Base-by-base conservation (phyloP, 2,888 invertebrate genomes). In the Agonopterix alstromeriana region DNA sequence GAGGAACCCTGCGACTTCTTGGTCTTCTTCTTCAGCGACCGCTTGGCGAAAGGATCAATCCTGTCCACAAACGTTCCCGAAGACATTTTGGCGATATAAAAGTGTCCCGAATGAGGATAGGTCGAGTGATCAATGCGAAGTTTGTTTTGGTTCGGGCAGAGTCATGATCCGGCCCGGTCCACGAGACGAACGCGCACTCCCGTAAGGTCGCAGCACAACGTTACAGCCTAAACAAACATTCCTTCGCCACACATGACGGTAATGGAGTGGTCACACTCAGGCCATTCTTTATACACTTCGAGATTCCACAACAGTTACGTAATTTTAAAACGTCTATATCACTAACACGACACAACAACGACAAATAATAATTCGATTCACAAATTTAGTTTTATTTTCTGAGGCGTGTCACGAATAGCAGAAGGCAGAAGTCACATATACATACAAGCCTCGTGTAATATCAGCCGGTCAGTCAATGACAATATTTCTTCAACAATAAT, bases 1-100 rank as follows among this genome's bases (percentile, higher is more conserved):
- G 99, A 99, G 71, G 98, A 98, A 73, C 99, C 99, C 90, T 99
- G 98, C 81, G 98, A 98, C 90, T 97, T 97, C 92, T 97, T 98
- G 79, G 97, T 97, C 90, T 99, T 98, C 92, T 98, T 97, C 91
- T 98, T 97, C 74, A 98, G 90, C 74, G 98, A 98, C 85, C 98
- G 94, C 92, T 98, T 99, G 71, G 97, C 96, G 90, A 99, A 99
- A 76, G 99, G 99, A 92, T 99, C 99, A 91, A 99, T 98, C 90
- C 98, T 96, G 93, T 99, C 98, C 90, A 98, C 98, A 92, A 98
- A 97, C 86, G 96, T 94, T 91, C 93, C 94, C 90, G 95, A 93
- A 88, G 89, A 89, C 93, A 92, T 92, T 81, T 89, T 90, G 85
- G 72, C 73, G 77, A 75, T 83, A 77, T 76, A 79, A 27, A 27